Conservation (phyloP, 2,797 vertebrate genomes). For the Meriones psammophilus region DNA sequence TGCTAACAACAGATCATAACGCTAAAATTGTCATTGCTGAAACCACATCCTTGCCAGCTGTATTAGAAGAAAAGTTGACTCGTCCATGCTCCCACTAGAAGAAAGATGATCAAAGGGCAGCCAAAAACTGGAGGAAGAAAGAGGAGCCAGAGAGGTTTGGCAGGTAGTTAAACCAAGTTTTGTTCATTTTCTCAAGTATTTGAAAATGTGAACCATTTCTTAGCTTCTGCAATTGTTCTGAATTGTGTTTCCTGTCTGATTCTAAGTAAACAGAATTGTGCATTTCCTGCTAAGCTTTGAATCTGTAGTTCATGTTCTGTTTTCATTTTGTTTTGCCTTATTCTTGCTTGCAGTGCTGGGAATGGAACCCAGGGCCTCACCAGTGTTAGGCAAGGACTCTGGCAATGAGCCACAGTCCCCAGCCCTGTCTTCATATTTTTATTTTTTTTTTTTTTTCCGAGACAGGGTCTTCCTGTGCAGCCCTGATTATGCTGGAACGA, state of each 20-base stretch:
- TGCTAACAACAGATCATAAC: not conserved
- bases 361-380: no score
- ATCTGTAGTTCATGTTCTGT: not conserved
- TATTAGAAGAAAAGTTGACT: not conserved
- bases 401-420: no score
- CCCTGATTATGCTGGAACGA: not conserved
- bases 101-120: no score
- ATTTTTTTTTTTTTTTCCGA: not conserved
- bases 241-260: conserved; percentile 27
- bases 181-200: no score
- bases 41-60: not conserved
- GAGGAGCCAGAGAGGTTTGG: no score
- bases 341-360: no score
- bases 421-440: no score
- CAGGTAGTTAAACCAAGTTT: no score
- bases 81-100: no score
- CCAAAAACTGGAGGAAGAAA: no score
- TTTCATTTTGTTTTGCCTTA: not conserved
- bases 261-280: not conserved
- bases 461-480: not conserved
- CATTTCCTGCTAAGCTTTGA: not conserved
- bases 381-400: no score
- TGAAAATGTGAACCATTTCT: not conserved
- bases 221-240: conserved; percentile 30
- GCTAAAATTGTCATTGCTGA: not conserved